Evolutionary conservation across 92 coral and sea anemone genomes (phyloP).

Genomic region (Micromussa lordhowensis): DNA sequence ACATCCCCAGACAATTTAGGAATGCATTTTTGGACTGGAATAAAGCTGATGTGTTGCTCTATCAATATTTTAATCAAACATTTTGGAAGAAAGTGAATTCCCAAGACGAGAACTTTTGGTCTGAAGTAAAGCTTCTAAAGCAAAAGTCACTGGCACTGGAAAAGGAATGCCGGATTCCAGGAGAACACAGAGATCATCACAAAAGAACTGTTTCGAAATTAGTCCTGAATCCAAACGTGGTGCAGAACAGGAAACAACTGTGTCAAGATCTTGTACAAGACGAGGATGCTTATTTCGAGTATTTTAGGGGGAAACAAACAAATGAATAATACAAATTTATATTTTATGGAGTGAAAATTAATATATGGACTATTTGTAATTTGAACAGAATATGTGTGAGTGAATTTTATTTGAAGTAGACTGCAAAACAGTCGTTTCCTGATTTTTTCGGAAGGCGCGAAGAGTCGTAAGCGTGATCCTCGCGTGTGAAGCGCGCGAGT

Average conservation of each 20-base stretch:
- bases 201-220: constrained; percentile 23
- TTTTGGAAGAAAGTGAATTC: constrained; percentile 42
- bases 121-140: constrained; percentile 40
- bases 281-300: constrained; percentile 30
- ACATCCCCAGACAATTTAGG: constrained; percentile 31
- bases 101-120: constrained; percentile 48
- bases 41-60: constrained; percentile 47
- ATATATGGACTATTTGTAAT: background rate
- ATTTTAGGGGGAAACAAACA: constrained; percentile 20
- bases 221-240: constrained; percentile 8
- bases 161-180: constrained; percentile 27
- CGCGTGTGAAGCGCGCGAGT: too few relatives aligned
- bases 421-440: too few relatives aligned
- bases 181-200: constrained; percentile 36
- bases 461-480: too few relatives aligned
- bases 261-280: constrained; percentile 34
- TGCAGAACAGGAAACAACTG: background rate
- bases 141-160: constrained; percentile 9
- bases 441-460: too few relatives aligned
- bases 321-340: background rate
- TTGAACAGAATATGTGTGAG: background rate
- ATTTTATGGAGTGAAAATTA: background rate
- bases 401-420: background rate
- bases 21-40: constrained; percentile 51
- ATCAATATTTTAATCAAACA: constrained; percentile 43